A percentile compares a stretch with the other conserved stretches of the same genome.
Evolutionary conservation across 2,113 vertebrate species (phyloP).

Genomic region (Columba janthina): DNA sequence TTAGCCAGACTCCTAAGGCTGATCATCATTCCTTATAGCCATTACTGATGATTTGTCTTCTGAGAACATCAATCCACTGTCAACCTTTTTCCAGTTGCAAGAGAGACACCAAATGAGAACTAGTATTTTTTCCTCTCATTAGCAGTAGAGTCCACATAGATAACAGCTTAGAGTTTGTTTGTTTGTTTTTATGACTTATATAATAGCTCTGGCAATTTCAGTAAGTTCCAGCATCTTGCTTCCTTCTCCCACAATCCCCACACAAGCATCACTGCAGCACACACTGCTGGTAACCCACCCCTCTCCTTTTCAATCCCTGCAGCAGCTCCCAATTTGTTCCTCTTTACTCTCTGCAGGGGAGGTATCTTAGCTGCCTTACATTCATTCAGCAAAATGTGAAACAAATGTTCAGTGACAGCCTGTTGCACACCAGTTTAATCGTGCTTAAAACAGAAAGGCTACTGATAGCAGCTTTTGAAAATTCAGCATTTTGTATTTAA

Average conservation of each 20-base stretch:
- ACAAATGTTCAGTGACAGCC: slow-evolving; percentile 31
- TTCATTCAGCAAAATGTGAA: slow-evolving; percentile 42
- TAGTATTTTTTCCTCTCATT: background rate
- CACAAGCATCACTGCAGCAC: background rate
- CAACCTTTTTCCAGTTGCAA: background rate
- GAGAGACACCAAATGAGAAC: background rate
- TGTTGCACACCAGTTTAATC: slow-evolving; percentile 38
- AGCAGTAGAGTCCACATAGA: background rate
- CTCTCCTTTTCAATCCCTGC: slow-evolving; percentile 12
- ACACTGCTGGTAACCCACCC: background rate
- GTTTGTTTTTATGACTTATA: background rate
- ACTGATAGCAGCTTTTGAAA: slow-evolving; percentile 8
- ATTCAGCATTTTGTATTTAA: slow-evolving; percentile 60
- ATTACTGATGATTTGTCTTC: background rate
- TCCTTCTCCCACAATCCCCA: background rate
- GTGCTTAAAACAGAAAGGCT: slow-evolving; percentile 26
- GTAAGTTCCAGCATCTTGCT: background rate
- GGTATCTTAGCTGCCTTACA: background rate
- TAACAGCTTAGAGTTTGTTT: background rate
- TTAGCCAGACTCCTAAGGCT: background rate
- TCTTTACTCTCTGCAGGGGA: slow-evolving; percentile 16
- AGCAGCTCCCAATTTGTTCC: background rate
- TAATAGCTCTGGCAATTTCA: background rate
- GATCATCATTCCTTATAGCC: background rate
- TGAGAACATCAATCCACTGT: background rate